Evolutionary conservation across 1,140 invertebrate genomes (phyloP), one percentile per base, ranked within the genome.

Genomic region (Saxidomus purpurata): DNA sequence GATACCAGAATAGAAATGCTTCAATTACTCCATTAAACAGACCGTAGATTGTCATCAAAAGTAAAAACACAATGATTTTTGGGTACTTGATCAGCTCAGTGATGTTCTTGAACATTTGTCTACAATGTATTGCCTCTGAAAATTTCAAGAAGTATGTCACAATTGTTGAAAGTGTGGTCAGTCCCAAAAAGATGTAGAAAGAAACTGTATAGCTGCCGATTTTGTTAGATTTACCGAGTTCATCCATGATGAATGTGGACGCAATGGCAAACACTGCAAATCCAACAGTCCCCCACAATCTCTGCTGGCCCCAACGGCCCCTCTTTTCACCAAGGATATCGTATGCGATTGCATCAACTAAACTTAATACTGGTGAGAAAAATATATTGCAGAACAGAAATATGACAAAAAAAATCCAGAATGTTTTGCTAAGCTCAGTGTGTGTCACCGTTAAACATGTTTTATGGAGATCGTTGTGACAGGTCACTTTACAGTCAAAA

Each of bases 1-100:
- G 96, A 86, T 98, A 96, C 98, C 98, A 98, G 95, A 98, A 98
- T 4, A 98, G 95, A 94, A 98, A 99, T 85, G 98, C 97, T 98
- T 98, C 99, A n/a, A 98, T 96, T 0, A 98, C 94, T 0, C 97
- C 98, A 0, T 98, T 98, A 87, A 98, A 98, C 87, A 98, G 96
- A 0, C 98, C 98, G 67, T 98, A 97, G 4, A 97, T 96, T 84
- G 98, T 97, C 83, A 98, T 98, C 97, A 98, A 98, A 17, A 97
- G 22, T 31, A 98, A 95, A 93, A 98, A 94, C 2, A 87, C 25
- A 3, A 91, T 34, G 31, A 89, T 79, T 71, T 89, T 55, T 31
- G 52, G 28, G 52, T 91, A 84, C 15, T 61, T 85, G 36, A 94
- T 67, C 38, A 93, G 59, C 6, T 85, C 49, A 13, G 69, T 67